phyloP scores from a whole-genome alignment of 2,888 invertebrate species.

The Flabesymbios commensalis region DNA sequence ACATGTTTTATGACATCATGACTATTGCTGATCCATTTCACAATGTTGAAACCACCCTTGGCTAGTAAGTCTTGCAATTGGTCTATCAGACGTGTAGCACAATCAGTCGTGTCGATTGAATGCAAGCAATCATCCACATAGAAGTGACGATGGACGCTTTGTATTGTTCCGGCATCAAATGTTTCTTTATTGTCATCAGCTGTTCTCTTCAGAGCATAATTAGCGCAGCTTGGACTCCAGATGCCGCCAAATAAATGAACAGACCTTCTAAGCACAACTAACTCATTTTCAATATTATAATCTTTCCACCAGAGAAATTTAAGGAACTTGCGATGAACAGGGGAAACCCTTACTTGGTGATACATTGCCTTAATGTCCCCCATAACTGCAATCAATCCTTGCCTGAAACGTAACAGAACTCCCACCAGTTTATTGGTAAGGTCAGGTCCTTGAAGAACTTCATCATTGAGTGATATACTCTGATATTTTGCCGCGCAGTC shows the following conservation, averaged over 20 bases:
- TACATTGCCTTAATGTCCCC: constrained; percentile 7
- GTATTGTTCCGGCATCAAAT: not conserved
- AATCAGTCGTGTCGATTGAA: not conserved
- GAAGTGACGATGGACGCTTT: not conserved
- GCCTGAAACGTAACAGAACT: not conserved
- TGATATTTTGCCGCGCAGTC: constrained; percentile 5
- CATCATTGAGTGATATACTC: constrained; percentile 24
- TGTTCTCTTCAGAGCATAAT: not conserved
- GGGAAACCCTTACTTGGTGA: constrained; percentile 3
- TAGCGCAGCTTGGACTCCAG: not conserved
- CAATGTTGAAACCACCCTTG: constrained; percentile 2
- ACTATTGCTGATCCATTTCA: constrained; percentile 12
- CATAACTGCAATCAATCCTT: not conserved
- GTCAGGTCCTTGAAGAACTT: no score
- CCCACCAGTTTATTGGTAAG: constrained; percentile 23
- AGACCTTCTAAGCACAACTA: not conserved
- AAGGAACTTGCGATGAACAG: not conserved
- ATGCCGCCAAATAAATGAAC: constrained; percentile 1
- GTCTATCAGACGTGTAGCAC: no score
- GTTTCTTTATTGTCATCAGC: not conserved
- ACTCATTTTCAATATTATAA: not conserved
- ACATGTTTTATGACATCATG: not conserved
- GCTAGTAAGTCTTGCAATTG: no score
- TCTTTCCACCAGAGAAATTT: constrained; percentile 2
- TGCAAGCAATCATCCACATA: constrained; percentile 3